Base-by-base conservation (phyloP, 2,113 vertebrate genomes). In the Eulacestoma nigropectus region DNA sequence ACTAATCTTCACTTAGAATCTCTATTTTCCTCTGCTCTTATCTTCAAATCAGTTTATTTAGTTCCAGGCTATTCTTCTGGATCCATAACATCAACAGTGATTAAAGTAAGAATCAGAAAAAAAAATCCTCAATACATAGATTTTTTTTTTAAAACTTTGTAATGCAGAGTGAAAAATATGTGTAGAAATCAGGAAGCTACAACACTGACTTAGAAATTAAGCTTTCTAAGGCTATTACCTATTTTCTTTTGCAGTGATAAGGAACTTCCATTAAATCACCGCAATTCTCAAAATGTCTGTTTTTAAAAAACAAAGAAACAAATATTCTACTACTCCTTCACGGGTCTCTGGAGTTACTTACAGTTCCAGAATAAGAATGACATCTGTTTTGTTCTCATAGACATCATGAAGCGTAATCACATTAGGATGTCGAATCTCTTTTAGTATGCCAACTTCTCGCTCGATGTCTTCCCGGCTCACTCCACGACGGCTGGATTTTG, bases 291-390 rank as follows among this genome's bases (percentile, higher is more conserved):
- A 57, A 67, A 27, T 15, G 23, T 37, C 29, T 56, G 3, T 23
- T 90, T 37, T 65, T 32, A 16, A 27, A 53, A 88, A 59, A 11
- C 7, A 75, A 74, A 81, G 7, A 79, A 52, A 37, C 7, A 39
- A 70, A 56, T 13, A 69, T 46, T 44, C 25, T 65, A 19, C 55
- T 35, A 35, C 5, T 22, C 13, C 6, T 82, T 26, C 27, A 7
- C 3, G 12, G 10, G 26, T n/a, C 13, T 55, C 17, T 41, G 62
- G 6, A 44, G 19, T 44, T 75, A 99, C 99, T 99, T 98, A 99
- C 99, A 99, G 99, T 96, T 99, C 99, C 87, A 99, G 98, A 97
- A 99, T 99, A 84, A 99, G 99, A 96, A 99, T 99, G 97, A 99
- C 99, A 37, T 99, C 99, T 0, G 98, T 98, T 98, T 99, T 99